A percentile compares a stretch with the other conserved stretches of the same genome.
These are phyloP conservation scores for Esperia sulphurella DNA, from an alignment of 2,888 invertebrate species.

Conservation along the genomic window DNA sequence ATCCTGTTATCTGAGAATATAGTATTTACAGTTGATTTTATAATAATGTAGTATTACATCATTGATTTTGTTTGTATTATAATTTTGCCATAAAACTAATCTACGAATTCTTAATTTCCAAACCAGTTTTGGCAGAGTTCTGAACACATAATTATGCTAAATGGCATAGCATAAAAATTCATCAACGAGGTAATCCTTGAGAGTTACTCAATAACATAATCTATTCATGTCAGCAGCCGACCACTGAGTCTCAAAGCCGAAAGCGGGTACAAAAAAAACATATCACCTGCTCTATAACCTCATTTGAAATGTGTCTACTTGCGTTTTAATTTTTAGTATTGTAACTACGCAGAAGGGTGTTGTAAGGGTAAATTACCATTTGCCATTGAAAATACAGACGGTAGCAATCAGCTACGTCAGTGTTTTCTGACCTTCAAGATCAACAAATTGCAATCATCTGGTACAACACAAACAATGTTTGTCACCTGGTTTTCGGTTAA, in stretches of 20 bases:
- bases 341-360: background rate
- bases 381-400: constrained; percentile 1
- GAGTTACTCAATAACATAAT: constrained; percentile 8
- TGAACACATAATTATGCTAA: background rate
- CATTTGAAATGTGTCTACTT: constrained; percentile 3
- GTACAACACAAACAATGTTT: constrained; percentile 44
- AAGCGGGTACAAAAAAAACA: constrained; percentile 6
- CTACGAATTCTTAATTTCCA: background rate
- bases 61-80: background rate
- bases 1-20: no score
- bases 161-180: background rate
- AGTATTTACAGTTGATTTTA: no score
- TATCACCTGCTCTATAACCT: constrained; percentile 7
- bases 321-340: background rate
- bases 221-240: constrained; percentile 1
- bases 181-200: constrained; percentile 6
- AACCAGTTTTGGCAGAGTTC: background rate
- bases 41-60: no score
- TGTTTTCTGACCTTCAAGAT: constrained; percentile 47
- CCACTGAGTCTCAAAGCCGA: background rate
- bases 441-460: constrained; percentile 57
- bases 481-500: constrained; percentile 27
- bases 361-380: background rate
- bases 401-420: constrained; percentile 29
- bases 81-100: background rate